A percentile compares a stretch with the other conserved stretches of the same genome.
These are phyloP conservation scores for Colistium nudipinnis DNA, from an alignment of 2,113 vertebrate species.

Conservation along the genomic window DNA sequence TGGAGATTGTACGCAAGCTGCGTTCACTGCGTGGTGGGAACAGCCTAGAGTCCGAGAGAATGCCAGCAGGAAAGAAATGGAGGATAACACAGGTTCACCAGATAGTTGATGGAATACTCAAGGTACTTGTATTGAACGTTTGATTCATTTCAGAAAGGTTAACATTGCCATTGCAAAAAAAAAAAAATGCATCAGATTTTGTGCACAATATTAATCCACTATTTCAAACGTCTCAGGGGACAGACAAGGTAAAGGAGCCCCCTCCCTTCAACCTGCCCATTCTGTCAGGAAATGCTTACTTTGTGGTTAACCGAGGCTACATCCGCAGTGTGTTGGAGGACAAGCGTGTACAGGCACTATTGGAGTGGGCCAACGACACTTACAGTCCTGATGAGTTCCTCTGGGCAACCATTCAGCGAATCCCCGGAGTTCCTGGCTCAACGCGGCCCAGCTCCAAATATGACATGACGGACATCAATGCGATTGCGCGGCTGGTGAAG, in stretches of 20 bases:
- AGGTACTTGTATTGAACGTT: conserved; percentile 10
- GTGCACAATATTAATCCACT: neutral
- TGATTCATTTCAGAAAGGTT: neutral
- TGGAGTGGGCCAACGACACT: conserved; percentile 89
- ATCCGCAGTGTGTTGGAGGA: conserved; percentile 82
- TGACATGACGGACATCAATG: conserved; percentile 86
- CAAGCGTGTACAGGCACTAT: conserved; percentile 76
- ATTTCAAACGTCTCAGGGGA: conserved; percentile 50
- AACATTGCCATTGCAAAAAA: too few species aligned
- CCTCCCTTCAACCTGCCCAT: conserved; percentile 85
- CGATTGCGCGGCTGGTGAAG: conserved; percentile 87
- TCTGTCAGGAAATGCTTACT: conserved; percentile 90
- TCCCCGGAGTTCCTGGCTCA: conserved; percentile 85
- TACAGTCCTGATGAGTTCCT: conserved; percentile 91
- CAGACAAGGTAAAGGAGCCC: conserved; percentile 72
- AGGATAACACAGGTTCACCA: conserved; percentile 79
- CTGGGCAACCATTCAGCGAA: conserved; percentile 92
- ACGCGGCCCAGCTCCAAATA: conserved; percentile 82
- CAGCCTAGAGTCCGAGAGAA: conserved; percentile 87
- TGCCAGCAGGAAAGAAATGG: conserved; percentile 80
- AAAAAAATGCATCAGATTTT: too few species aligned
- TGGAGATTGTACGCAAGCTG: conserved; percentile 88
- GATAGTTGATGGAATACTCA: conserved; percentile 78
- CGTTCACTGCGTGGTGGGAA: conserved; percentile 84
- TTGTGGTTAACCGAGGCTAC: conserved; percentile 85